Base-by-base conservation (phyloP, 2,113 vertebrate species). In the Saccopteryx leptura region DNA sequence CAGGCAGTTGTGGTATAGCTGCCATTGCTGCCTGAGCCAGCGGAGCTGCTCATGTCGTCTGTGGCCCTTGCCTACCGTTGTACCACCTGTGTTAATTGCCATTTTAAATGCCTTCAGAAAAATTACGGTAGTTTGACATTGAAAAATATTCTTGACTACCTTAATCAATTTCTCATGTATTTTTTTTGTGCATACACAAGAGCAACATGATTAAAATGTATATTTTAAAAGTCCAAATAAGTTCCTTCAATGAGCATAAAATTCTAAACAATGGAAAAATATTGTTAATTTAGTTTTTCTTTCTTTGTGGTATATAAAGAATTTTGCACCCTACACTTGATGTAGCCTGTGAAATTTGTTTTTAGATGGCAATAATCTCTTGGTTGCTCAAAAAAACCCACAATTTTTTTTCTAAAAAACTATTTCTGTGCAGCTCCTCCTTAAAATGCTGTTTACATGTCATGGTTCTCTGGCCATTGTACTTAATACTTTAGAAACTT, bases 241-340 rank as follows among this genome's bases (percentile, higher is more conserved):
- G 12, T 26, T 72, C 24, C 23, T 80, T 79, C 46, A 4, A 0
- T 86, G 11, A 94, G 46, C 69, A 78, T 86, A 60, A 86, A 89
- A 24, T 56, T 89, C 11, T 82, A 50, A 74, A 66, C 7, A 91
- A 1, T 68, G 21, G n/a, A 24, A 68, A 92, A 80, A 56, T 12
- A 46, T 46, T 82, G 10, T 84, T 52, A 50, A 21, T 54, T 74
- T 63, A 71, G 1, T 84, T 1, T 26, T 92, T 54, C 48, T 56
- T 28, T 81, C 74, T 72, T 89, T 50, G 12, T 92, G 13, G 18
- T 90, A 68, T 17, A 33, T 92, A 68, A 91, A 93, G 26, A 89
- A 79, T 46, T 69, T 12, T 91, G 58, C 28, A 18, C 28, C 58
- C 28, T 85, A 5, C 19, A 60, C 14, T 78, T 66, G 5, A 21